Base-by-base conservation (phyloP, 2,888 invertebrate genomes). In the Cephalotes varians region DNA sequence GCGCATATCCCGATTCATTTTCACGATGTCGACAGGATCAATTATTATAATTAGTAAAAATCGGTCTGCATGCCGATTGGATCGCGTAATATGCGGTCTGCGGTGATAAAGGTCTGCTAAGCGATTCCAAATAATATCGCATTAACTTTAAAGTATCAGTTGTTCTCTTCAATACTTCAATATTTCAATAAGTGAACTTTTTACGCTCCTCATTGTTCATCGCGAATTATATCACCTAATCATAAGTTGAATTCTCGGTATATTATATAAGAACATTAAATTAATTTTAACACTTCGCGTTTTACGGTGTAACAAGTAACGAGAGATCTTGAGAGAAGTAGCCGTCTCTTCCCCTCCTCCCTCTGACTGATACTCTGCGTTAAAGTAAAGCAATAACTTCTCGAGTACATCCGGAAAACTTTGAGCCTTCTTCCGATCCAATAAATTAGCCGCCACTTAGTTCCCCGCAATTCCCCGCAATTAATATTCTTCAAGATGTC, bases 21-120 rank as follows among this genome's bases (percentile, higher is more conserved):
- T 58, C 77, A 12, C 72, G 1, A 69, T 71, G 40, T 69, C 47
- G 31, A 62, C n/a, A 2, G 12, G 60, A 76, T 81, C 74, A 86
- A 82, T 80, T 49, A 65, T 80, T 74, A 76, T 67, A 82, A 86
- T 87, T 77, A 81, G 76, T 69, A 87, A 85, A 85, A 83, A 80
- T 83, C 64, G 69, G 7, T 21, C 15, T 18, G 25, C 18, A 65
- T 62, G 25, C 25, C 56, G 56, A 69, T 69, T 77, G 56, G 40
- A 28, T 69, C 25, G 40, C 67, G 40, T 54, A 54, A 76, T 76
- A 54, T 76, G 76, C 67, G 76, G 76, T 67, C 40, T 54, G 34
- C 34, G 69, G 31, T 12, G 21, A 21, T 31, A 58, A 56, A 69
- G 56, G 56, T 34, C 44, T 34, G 56, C 56, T 40, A 49, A 21